Conservation (phyloP, 2,888 invertebrate genomes). For the Junonia oenone region DNA sequence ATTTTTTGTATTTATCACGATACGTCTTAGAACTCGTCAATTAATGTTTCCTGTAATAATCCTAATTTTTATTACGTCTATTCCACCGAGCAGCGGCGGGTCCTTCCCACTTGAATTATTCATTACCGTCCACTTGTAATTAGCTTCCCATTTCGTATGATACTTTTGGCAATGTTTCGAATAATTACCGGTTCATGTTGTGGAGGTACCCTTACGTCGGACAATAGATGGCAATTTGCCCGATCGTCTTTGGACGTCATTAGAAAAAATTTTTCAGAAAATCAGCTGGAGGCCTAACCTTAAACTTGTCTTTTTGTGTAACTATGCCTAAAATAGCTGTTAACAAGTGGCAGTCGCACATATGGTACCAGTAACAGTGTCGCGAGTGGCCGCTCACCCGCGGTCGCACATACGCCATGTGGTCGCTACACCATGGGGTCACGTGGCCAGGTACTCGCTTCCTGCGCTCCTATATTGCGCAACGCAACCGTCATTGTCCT, state of each 20-base stretch:
- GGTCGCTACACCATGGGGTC: conserved; percentile 47
- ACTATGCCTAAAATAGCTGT: conserved; percentile 37
- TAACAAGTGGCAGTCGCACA: conserved; percentile 45
- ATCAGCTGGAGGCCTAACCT: conserved; percentile 46
- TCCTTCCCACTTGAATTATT: conserved; percentile 6
- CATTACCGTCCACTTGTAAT: conserved; percentile 3
- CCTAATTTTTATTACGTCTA: conserved; percentile 17
- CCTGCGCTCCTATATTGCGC: conserved; percentile 52
- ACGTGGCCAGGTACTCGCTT: conserved; percentile 61
- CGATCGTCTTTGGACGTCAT: conserved; percentile 6
- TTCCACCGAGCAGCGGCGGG: neutral
- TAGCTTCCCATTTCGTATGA: conserved; percentile 9
- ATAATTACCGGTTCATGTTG: conserved; percentile 11
- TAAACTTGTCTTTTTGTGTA: conserved; percentile 40
- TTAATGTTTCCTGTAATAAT: conserved; percentile 20
- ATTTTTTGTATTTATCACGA: neutral
- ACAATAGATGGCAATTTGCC: conserved; percentile 21
- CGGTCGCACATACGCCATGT: conserved; percentile 46
- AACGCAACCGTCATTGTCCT: conserved; percentile 38
- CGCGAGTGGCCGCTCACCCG: conserved; percentile 49
- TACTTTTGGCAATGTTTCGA: conserved; percentile 13
- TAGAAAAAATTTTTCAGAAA: conserved; percentile 11
- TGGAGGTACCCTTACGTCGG: conserved; percentile 9
- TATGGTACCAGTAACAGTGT: conserved; percentile 46
- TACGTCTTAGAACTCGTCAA: neutral